phyloP scores from a whole-genome alignment of 2,797 vertebrate genomes.

The Pipistrellus pygmaeus region DNA sequence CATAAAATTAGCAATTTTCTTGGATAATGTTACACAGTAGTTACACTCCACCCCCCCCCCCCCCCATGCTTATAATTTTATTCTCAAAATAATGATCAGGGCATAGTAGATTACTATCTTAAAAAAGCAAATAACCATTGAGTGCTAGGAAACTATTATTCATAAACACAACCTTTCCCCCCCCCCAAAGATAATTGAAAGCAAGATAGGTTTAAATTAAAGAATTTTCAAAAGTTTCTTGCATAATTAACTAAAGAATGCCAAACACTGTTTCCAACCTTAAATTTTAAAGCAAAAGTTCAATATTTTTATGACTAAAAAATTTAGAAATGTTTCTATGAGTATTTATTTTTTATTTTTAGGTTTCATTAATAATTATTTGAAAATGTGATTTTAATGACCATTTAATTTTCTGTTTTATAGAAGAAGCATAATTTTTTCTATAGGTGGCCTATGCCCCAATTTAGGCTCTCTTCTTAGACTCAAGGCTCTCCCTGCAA shows the following conservation, averaged over 20 bases:
- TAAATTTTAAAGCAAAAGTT: constrained; percentile 9
- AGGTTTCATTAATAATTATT: constrained; percentile 33
- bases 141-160: not conserved
- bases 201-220: not conserved
- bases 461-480: not conserved
- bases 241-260: not conserved
- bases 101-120: not conserved
- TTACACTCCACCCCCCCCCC: not conserved
- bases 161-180: not conserved
- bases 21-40: not conserved
- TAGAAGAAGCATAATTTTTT: not conserved
- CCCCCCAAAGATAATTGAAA: not conserved
- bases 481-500: not conserved
- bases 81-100: constrained; percentile 15
- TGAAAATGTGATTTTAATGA: constrained; percentile 28
- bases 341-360: constrained; percentile 20
- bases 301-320: constrained; percentile 14
- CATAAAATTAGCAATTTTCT: constrained; percentile 1
- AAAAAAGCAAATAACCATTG: not conserved
- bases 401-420: constrained; percentile 5
- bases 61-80: not conserved
- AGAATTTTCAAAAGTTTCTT: not conserved
- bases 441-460: not conserved
- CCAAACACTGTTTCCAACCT: constrained; percentile 27
- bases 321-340: not conserved